These are phyloP conservation scores for Monodelphis domestica DNA, from an alignment of 2,797 vertebrate species.

Conservation along the genomic window DNA sequence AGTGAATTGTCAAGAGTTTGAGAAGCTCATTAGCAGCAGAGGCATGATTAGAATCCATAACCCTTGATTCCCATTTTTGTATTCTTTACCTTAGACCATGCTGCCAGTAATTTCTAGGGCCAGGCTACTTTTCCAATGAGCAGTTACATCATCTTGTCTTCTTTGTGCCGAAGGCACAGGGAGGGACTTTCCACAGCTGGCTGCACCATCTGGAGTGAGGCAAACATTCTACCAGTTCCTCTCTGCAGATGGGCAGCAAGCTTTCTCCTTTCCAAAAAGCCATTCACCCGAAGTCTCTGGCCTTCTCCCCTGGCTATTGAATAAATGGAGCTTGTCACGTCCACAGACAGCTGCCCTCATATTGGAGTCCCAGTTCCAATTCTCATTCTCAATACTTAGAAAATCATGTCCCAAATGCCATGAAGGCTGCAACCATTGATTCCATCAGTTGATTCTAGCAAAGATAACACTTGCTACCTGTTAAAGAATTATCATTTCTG, in stretches of 20 bases:
- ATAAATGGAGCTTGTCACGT: not conserved
- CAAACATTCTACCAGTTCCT: not conserved
- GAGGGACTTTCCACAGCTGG: not conserved
- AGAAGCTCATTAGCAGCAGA: not conserved
- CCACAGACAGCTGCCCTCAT: not conserved
- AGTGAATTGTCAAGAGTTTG: not conserved
- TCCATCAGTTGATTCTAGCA: not conserved
- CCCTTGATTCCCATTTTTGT: not conserved
- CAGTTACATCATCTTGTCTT: not conserved
- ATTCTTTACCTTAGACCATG: not conserved
- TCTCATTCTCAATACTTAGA: not conserved
- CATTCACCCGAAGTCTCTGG: not conserved
- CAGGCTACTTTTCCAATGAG: fast-evolving
- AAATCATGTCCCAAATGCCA: not conserved
- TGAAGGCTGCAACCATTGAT: not conserved
- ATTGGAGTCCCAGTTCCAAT: not conserved
- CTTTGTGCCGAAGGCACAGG: not conserved
- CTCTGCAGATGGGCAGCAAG: not conserved
- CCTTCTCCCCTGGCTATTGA: constrained; percentile 11
- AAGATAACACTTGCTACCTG: not conserved
- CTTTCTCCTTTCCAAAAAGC: not conserved
- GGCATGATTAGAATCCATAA: not conserved
- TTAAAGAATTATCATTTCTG: not conserved
- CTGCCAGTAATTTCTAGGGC: not conserved
- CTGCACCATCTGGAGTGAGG: not conserved